phyloP scores from a whole-genome alignment of 1,140 invertebrate genomes.

The Bombus ignitus region DNA sequence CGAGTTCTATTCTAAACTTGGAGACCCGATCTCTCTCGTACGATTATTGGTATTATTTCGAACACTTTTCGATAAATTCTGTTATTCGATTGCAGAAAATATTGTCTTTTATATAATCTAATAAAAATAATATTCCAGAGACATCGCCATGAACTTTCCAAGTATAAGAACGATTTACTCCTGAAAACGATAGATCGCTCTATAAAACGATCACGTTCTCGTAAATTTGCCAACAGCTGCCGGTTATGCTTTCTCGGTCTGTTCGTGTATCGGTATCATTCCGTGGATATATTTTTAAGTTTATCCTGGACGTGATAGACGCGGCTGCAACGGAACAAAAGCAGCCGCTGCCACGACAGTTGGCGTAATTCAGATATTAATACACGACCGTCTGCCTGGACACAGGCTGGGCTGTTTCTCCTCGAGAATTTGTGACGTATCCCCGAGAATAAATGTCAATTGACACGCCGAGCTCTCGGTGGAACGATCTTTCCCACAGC shows the following conservation, averaged over 20 bases:
- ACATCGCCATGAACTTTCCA: too few species aligned
- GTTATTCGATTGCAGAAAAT: not conserved
- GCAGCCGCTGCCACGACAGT: constrained; percentile 15
- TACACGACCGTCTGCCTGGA: constrained; percentile 27
- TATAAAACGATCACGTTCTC: not conserved
- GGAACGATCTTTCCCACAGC: constrained; percentile 54
- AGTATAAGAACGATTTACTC: too few species aligned
- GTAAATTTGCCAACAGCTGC: constrained; percentile 26
- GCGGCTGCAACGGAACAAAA: not conserved
- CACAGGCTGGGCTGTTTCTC: constrained; percentile 9
- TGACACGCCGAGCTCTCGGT: constrained; percentile 54
- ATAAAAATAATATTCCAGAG: too few species aligned
- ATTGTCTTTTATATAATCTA: too few species aligned
- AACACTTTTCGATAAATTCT: not conserved
- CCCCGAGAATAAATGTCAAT: constrained; percentile 62
- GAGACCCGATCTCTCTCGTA: too few species aligned
- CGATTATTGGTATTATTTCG: not conserved
- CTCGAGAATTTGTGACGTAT: constrained; percentile 64
- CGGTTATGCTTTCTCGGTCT: not conserved
- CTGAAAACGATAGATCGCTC: too few species aligned
- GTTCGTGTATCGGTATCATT: not conserved
- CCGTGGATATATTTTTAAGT: constrained; percentile 31
- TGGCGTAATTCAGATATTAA: constrained; percentile 62
- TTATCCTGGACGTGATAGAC: constrained; percentile 5
- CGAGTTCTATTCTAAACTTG: too few species aligned